Percentiles rank a stretch among this genome's conserved stretches.
These are phyloP conservation scores for Clostera curtula DNA, from an alignment of 2,888 invertebrate genomes.

Conservation along the genomic window DNA sequence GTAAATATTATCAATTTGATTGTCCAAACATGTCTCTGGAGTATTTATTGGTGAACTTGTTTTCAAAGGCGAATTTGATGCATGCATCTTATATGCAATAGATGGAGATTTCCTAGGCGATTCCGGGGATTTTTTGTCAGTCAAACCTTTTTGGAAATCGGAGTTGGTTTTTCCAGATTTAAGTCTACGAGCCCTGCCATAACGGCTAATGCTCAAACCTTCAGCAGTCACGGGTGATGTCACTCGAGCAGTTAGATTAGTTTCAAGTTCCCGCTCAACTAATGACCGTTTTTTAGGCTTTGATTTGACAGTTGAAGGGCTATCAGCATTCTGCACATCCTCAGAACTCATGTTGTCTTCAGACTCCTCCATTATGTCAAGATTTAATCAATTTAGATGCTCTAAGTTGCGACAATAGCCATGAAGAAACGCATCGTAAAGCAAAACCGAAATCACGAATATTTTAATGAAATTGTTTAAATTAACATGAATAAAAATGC, in stretches of 20 bases:
- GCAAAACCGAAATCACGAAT: slow-evolving; percentile 18
- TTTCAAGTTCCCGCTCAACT: slow-evolving; percentile 62
- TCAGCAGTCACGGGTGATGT: slow-evolving; percentile 48
- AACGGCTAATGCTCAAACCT: slow-evolving; percentile 67
- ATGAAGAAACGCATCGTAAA: slow-evolving; percentile 31
- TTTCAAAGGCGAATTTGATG: slow-evolving; percentile 50
- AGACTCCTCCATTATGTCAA: slow-evolving; percentile 51
- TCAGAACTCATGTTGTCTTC: slow-evolving; percentile 49
- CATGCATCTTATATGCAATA: slow-evolving; percentile 55
- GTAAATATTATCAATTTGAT: slow-evolving; percentile 54
- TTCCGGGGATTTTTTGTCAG: slow-evolving; percentile 39
- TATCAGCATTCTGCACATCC: slow-evolving; percentile 30
- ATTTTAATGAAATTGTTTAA: slow-evolving; percentile 22
- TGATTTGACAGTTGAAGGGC: slow-evolving; percentile 25
- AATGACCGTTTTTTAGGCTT: slow-evolving; percentile 61
- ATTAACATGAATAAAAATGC: slow-evolving; percentile 22
- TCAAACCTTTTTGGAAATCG: slow-evolving; percentile 46
- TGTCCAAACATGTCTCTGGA: slow-evolving; percentile 32
- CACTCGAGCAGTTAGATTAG: slow-evolving; percentile 51
- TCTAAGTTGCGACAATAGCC: slow-evolving; percentile 32
- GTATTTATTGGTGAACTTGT: slow-evolving; percentile 33
- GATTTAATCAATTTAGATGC: slow-evolving; percentile 12
- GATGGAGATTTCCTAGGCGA: slow-evolving; percentile 39
- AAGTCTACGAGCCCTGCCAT: slow-evolving; percentile 73
- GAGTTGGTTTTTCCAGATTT: slow-evolving; percentile 61